A percentile compares a stretch with the other conserved stretches of the same genome.
These are phyloP conservation scores for Norana najaformis DNA, from an alignment of 2,888 invertebrate genomes.

Conservation along the genomic window DNA sequence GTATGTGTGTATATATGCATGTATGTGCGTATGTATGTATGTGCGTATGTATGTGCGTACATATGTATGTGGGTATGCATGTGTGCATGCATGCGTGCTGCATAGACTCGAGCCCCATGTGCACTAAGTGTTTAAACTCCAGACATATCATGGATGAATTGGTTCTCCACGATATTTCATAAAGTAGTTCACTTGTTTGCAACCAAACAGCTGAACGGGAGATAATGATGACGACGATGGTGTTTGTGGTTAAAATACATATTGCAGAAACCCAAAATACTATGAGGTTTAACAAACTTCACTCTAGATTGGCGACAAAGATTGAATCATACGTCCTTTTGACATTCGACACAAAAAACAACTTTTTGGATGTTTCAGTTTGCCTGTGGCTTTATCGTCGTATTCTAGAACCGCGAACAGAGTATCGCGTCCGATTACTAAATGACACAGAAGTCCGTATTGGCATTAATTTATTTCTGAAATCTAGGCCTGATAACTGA, in stretches of 20 bases:
- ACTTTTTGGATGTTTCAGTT: neutral
- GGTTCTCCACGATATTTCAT: neutral
- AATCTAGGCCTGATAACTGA: neutral
- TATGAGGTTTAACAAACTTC: neutral
- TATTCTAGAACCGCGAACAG: neutral
- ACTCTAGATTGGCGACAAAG: neutral
- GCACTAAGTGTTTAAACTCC: too few species aligned
- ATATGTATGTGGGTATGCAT: conserved; percentile 22
- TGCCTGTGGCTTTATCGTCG: neutral
- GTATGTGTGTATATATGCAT: neutral
- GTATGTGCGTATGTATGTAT: neutral
- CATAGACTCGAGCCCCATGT: too few species aligned
- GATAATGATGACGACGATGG: neutral
- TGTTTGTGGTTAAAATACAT: neutral
- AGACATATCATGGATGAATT: too few species aligned
- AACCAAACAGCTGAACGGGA: neutral
- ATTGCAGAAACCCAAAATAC: neutral
- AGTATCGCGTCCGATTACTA: neutral
- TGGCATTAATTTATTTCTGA: neutral
- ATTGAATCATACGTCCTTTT: neutral
- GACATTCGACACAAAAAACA: neutral
- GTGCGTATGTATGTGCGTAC: neutral
- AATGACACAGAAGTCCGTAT: neutral
- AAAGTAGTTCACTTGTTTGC: neutral
- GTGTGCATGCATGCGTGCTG: conserved; percentile 14